These are phyloP conservation scores for Toxotes lorentzi DNA, from an alignment of 2,797 vertebrate species.

Conservation along the genomic window DNA sequence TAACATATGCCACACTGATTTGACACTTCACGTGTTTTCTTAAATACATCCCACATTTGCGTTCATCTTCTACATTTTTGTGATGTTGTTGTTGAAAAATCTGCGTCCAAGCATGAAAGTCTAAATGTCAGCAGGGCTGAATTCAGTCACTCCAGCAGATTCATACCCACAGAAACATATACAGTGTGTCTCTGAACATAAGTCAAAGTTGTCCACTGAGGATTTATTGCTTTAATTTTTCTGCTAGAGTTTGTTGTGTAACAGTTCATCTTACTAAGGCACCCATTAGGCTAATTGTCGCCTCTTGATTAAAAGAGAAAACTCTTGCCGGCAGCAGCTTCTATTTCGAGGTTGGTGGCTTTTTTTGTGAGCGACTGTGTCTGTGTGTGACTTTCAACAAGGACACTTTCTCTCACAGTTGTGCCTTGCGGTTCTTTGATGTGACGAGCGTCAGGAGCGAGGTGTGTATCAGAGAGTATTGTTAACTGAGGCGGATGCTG, in stretches of 20 bases:
- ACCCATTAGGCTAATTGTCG: constrained; percentile 66
- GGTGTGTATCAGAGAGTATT: constrained; percentile 36
- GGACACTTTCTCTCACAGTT: constrained; percentile 38
- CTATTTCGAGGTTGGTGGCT: constrained; percentile 38
- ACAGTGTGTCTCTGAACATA: constrained; percentile 17
- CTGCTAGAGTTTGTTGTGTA: constrained; percentile 27
- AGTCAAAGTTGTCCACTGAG: constrained; percentile 27
- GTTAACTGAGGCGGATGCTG: constrained; percentile 45
- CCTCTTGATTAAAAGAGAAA: constrained; percentile 54
- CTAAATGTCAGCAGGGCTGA: constrained; percentile 39
- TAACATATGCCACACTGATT: not conserved
- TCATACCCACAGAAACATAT: constrained; percentile 20
- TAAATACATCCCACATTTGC: not conserved
- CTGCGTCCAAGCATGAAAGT: constrained; percentile 8
- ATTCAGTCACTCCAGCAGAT: constrained; percentile 37
- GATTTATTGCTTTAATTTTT: constrained; percentile 42
- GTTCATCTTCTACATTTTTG: not conserved
- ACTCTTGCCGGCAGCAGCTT: constrained; percentile 47
- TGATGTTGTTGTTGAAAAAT: not conserved
- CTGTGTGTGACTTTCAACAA: constrained; percentile 39
- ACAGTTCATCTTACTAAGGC: constrained; percentile 55
- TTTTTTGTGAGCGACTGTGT: not conserved
- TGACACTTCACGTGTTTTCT: not conserved
- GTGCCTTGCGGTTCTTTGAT: constrained; percentile 45
- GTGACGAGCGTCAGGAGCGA: constrained; percentile 40